phyloP scores from a whole-genome alignment of 2,888 invertebrate species.

The Teleogryllus oceanicus region DNA sequence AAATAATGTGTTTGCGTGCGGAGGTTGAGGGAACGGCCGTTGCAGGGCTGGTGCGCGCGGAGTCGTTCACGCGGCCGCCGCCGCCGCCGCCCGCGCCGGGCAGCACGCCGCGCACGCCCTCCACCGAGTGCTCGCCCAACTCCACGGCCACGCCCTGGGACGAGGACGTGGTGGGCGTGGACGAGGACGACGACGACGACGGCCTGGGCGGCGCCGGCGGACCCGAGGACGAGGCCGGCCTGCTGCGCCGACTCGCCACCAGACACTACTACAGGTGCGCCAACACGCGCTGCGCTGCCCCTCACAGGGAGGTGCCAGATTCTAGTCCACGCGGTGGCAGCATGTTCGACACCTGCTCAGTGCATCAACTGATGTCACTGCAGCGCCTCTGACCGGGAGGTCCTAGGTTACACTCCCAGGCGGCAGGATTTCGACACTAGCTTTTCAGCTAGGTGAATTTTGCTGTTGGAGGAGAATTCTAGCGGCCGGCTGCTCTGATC shows the following conservation, averaged over 20 bases:
- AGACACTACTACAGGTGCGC: slow-evolving; percentile 59
- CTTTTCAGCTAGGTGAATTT: too few relatives aligned
- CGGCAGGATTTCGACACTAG: too few relatives aligned
- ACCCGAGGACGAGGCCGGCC: slow-evolving; percentile 53
- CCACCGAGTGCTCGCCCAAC: slow-evolving; percentile 39
- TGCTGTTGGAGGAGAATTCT: too few relatives aligned
- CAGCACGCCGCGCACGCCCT: slow-evolving; percentile 31
- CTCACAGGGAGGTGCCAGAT: too few relatives aligned
- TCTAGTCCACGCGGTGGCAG: too few relatives aligned
- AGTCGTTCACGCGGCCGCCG: slow-evolving; percentile 51
- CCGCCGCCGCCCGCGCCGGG: slow-evolving; percentile 45
- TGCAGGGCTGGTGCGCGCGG: slow-evolving; percentile 51
- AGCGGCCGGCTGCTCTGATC: too few relatives aligned
- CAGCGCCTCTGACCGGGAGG: too few relatives aligned
- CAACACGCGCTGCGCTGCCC: slow-evolving; percentile 48
- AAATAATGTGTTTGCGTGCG: neutral
- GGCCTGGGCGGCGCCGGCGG: slow-evolving; percentile 46
- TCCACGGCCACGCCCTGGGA: slow-evolving; percentile 42
- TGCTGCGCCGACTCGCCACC: slow-evolving; percentile 54
- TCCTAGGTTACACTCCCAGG: too few relatives aligned
- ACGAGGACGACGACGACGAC: slow-evolving; percentile 42
- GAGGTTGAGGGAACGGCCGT: slow-evolving; percentile 24
- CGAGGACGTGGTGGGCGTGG: slow-evolving; percentile 39
- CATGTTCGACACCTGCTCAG: too few relatives aligned
- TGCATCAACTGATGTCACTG: too few relatives aligned